These are phyloP conservation scores for Urocolius indicus DNA, from an alignment of 2,113 vertebrate species.

Conservation along the genomic window DNA sequence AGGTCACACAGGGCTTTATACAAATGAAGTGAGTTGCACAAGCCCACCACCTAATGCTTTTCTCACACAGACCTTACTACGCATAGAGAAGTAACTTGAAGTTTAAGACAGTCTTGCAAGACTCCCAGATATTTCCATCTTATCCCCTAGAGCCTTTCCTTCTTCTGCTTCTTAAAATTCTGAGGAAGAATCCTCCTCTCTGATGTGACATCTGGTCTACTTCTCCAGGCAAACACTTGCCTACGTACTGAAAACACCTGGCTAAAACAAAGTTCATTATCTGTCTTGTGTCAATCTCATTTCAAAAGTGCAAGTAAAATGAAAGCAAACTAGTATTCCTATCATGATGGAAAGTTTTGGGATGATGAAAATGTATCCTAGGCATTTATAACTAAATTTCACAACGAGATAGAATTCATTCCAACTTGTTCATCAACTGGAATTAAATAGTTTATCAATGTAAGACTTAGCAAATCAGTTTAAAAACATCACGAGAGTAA, in stretches of 20 bases:
- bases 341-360: not conserved
- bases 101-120: not conserved
- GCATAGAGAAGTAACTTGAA: not conserved
- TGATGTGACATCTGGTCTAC: not conserved
- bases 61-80: not conserved
- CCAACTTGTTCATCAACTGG: fast-evolving
- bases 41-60: not conserved
- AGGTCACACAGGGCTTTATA: not conserved
- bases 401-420: not conserved
- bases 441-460: not conserved
- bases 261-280: not conserved
- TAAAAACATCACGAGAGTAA: not conserved
- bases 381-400: not conserved
- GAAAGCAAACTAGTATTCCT: not conserved
- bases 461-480: not conserved
- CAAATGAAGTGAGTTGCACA: not conserved
- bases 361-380: not conserved
- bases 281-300: not conserved
- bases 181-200: not conserved
- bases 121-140: not conserved
- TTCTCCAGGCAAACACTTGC: not conserved
- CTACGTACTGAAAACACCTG: not conserved
- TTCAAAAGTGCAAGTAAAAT: not conserved
- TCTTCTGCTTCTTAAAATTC: not conserved
- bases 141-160: not conserved